Base-by-base conservation (phyloP, 2,797 vertebrate species). In the Lepilemur ruficaudatus region DNA sequence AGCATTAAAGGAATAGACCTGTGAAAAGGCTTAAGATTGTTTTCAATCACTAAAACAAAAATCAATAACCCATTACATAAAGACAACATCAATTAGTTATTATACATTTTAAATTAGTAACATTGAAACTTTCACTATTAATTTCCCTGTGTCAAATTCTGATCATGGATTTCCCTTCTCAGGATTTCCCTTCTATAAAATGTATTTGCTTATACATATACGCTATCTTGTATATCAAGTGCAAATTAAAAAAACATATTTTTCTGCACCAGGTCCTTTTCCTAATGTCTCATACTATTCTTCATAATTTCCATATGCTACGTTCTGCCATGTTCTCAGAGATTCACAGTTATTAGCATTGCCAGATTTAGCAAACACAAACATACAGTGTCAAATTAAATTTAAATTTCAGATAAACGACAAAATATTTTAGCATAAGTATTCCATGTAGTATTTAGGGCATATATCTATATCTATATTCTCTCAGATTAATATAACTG, bases 41-140 rank as follows among this genome's bases (percentile, higher is more conserved):
- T 93, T 96, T 96, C 43, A 83, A 52, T 95, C 30, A 72, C 9
- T 48, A 94, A 96, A 97, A 63, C 63, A 80, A 97, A 96, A 84
- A 85, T 93, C 61, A 82, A 63, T 93, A 86, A 67, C 22, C 81
- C 1, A 63, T 73, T 82, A 88, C 11, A 85, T 63, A 93, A 94
- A 96, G 35, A 79, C 28, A 70, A 65, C 13, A 59, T 72, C 8
- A 61, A 61, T 69, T 63, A 48, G 2, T 61, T 55, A 46, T 87
- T 63, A 38, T 14, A 75, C 14, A 78, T 41, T 88, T 88, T 63
- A 65, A 81, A 57, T 82, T 5, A 81, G 17, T 69, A 82, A 46
- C 72, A 96, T 15, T 70, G 75, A 93, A 46, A 70, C 3, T 35
- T 72, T 82, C 28, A 43, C 7, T 75, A 52, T 18, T 85, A 35